These are phyloP conservation scores for Aphaenogaster ashmeadi DNA, from an alignment of 1,140 invertebrate species.

Conservation along the genomic window DNA sequence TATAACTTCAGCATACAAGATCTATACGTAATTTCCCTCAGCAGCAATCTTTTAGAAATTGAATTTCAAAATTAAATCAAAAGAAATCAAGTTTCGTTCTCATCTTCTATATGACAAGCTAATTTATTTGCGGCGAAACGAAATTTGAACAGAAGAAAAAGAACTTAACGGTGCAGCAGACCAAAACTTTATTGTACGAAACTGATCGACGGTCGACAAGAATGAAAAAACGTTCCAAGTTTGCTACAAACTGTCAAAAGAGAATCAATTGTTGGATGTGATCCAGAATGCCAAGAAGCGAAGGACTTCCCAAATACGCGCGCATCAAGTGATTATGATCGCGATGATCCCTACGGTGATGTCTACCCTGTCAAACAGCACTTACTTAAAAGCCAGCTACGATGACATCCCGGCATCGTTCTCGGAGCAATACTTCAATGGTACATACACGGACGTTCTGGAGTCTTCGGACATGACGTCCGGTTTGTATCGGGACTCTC, in stretches of 20 bases:
- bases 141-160: not conserved
- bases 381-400: not conserved
- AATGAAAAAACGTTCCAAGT: not conserved
- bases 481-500: constrained; percentile 88
- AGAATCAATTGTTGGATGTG: not conserved
- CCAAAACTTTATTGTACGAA: not conserved
- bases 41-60: not conserved
- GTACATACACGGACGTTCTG: not conserved
- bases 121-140: not conserved
- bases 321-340: not conserved
- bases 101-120: not conserved
- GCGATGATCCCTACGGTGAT: not conserved
- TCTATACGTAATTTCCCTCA: not conserved
- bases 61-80: not conserved
- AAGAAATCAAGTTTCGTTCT: not conserved
- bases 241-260: not conserved
- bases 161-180: not conserved
- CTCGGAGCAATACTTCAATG: not conserved
- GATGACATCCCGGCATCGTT: not conserved
- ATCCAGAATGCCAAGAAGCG: not conserved
- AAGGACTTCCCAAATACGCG: not conserved
- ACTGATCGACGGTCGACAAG: not conserved
- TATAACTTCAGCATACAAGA: not conserved
- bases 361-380: constrained; percentile 16
- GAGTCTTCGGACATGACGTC: constrained; percentile 36